These are phyloP conservation scores for Poeciliopsis paucimaculata DNA, from an alignment of 2,797 vertebrate species.

Conservation along the genomic window DNA sequence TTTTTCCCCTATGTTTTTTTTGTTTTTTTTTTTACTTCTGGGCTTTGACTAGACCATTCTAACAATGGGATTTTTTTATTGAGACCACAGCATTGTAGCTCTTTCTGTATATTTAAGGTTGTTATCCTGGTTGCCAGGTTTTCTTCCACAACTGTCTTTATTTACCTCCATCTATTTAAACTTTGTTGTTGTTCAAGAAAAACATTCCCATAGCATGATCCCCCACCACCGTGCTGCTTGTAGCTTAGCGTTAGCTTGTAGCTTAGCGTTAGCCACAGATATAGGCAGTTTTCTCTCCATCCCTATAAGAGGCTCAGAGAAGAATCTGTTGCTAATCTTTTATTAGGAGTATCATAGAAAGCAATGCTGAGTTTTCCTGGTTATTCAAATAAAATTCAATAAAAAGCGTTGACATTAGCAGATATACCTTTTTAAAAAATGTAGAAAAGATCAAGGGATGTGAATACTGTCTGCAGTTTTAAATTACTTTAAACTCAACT, in stretches of 20 bases:
- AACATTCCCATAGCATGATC: neutral
- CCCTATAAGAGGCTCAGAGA: too few relatives aligned
- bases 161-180: neutral
- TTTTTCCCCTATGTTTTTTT: neutral
- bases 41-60: neutral
- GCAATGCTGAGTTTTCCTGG: neutral
- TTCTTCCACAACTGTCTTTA: neutral
- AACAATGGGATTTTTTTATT: neutral
- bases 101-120: neutral
- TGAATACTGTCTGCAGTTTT: neutral
- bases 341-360: neutral
- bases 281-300: too few relatives aligned
- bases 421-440: neutral
- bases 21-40: neutral
- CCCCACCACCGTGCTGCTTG: neutral
- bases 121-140: neutral
- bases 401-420: neutral
- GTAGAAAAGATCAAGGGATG: neutral
- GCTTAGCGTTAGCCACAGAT: neutral
- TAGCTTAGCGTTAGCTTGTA: too few relatives aligned
- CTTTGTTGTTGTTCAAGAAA: neutral
- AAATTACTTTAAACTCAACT: neutral
- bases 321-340: neutral
- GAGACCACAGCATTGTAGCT: neutral
- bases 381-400: neutral